Evolutionary conservation across 1,140 invertebrate species (phyloP).

Genomic region (Harlomillsia oculata): DNA sequence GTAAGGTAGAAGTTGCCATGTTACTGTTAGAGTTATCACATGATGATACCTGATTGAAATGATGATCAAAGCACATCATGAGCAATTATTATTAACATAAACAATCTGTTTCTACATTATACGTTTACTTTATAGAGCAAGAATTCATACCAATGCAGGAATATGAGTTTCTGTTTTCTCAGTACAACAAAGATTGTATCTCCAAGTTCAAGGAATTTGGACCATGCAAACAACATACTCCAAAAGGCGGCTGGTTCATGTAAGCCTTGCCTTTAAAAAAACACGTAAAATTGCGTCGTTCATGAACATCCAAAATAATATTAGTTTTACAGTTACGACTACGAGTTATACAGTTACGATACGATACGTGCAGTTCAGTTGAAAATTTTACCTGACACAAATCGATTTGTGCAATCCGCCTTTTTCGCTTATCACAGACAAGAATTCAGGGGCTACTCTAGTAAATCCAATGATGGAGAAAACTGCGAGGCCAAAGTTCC

Average conservation of each 20-base stretch:
- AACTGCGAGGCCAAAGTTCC: conserved; percentile 18
- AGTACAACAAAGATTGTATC: conserved; percentile 25
- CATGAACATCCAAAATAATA: no score
- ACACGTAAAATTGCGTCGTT: no score
- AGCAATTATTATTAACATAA: no score
- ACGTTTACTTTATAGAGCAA: neutral
- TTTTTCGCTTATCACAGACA: neutral
- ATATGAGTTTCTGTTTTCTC: conserved; percentile 20
- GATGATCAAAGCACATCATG: neutral
- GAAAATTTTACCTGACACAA: conserved; percentile 1
- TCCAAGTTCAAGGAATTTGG: conserved; percentile 23
- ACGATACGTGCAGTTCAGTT: neutral
- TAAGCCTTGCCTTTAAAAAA: conserved; percentile 5
- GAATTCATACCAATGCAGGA: conserved; percentile 20
- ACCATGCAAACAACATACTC: conserved; percentile 12
- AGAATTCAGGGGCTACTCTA: conserved; percentile 15
- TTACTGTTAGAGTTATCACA: conserved; percentile 2
- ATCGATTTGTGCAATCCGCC: conserved; percentile 15
- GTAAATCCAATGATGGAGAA: conserved; percentile 14
- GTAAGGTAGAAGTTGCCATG: conserved; percentile 12
- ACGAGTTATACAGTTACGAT: neutral
- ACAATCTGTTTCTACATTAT: no score
- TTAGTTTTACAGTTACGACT: no score
- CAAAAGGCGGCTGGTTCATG: conserved; percentile 17
- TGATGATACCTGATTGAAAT: conserved; percentile 22